A percentile compares a stretch with the other conserved stretches of the same genome.
Evolutionary conservation across 2,797 vertebrate genomes (phyloP).

Genomic region (Siniperca scherzeri): DNA sequence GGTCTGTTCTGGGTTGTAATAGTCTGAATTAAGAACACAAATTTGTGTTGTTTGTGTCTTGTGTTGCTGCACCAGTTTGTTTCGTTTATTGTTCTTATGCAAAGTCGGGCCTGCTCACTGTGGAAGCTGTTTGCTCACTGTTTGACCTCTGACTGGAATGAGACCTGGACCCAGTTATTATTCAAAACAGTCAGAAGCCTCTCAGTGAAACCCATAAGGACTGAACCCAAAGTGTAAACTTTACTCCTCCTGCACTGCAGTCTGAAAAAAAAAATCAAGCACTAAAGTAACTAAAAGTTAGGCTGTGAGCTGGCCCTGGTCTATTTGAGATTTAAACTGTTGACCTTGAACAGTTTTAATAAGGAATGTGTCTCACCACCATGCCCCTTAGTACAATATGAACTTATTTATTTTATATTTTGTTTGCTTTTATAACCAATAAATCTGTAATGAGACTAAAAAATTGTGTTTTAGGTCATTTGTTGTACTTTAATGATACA

Average conservation of each 20-base stretch:
- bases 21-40: constrained; percentile 27
- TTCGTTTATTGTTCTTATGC: constrained; percentile 60
- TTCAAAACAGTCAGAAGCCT: constrained; percentile 21
- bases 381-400: constrained; percentile 69
- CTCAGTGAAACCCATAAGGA: constrained; percentile 42
- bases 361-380: constrained; percentile 62
- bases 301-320: constrained; percentile 46
- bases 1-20: background rate
- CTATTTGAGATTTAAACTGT: constrained; percentile 37
- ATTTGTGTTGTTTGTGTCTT: constrained; percentile 35
- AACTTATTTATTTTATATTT: constrained; percentile 86
- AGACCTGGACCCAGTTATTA: constrained; percentile 47
- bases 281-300: constrained; percentile 29
- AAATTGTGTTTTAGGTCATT: constrained; percentile 48
- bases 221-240: constrained; percentile 27
- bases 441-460: constrained; percentile 82
- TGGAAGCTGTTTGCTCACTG: constrained; percentile 68
- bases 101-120: constrained; percentile 76
- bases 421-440: constrained; percentile 86
- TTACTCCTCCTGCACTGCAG: constrained; percentile 44
- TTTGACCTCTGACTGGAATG: constrained; percentile 64
- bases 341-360: constrained; percentile 50
- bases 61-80: constrained; percentile 37
- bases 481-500: constrained; percentile 27
- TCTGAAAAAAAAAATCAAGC: constrained; percentile 56